Evolutionary conservation across 1,140 invertebrate species (phyloP).

Genomic region (Heliothis virescens): DNA sequence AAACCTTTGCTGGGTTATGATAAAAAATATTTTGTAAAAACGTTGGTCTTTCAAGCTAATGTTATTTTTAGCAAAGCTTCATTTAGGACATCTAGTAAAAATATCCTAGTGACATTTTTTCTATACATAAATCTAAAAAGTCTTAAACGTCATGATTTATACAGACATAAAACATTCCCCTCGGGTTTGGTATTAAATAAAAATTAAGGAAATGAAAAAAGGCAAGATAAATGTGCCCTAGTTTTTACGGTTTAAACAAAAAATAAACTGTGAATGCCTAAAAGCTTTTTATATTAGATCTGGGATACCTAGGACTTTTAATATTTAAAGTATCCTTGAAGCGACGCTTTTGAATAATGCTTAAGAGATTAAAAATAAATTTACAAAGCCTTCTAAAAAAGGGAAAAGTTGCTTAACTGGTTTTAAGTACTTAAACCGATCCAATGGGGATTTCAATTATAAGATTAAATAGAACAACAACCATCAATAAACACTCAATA

Average conservation of each 20-base stretch:
- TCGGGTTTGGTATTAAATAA: conserved; percentile 56
- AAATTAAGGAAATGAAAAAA: conserved; percentile 61
- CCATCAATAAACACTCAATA: conserved; percentile 31
- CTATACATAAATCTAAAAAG: conserved; percentile 39
- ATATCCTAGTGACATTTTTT: neutral
- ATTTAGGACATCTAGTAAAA: neutral
- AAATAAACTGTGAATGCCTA: conserved; percentile 54
- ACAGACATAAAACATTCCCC: conserved; percentile 53
- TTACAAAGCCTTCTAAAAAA: neutral
- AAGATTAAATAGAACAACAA: too few species aligned
- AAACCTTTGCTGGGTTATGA: too few species aligned
- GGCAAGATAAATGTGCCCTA: conserved; percentile 61
- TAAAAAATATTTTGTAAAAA: too few species aligned
- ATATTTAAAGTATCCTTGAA: conserved; percentile 9
- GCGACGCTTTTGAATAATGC: neutral
- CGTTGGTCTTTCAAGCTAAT: too few species aligned
- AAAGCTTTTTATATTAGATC: conserved; percentile 30
- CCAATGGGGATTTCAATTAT: too few species aligned
- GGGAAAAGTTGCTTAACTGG: neutral
- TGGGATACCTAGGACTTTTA: conserved; percentile 7
- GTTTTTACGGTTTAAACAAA: conserved; percentile 54
- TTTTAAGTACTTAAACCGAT: too few species aligned
- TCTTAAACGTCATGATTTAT: conserved; percentile 62
- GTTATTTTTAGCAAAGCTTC: too few species aligned
- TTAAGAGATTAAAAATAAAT: neutral